A percentile compares a stretch with the other conserved stretches of the same genome.
These are phyloP conservation scores for Asobara japonica DNA, from an alignment of 1,140 invertebrate species.

Conservation along the genomic window DNA sequence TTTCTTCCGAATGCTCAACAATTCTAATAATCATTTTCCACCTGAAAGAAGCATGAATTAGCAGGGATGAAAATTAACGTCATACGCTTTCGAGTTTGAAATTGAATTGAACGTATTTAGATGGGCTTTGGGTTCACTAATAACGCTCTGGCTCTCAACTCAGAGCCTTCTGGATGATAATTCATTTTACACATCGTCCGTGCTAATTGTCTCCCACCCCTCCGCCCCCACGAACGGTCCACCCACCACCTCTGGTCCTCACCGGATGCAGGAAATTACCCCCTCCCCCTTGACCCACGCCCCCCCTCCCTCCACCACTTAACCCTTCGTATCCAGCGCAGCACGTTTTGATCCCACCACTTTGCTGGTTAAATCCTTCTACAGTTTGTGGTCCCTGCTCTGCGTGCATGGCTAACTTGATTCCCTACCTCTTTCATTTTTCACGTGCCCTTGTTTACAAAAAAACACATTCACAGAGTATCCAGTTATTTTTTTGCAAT, in stretches of 20 bases:
- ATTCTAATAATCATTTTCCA: background rate
- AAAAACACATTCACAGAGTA: background rate
- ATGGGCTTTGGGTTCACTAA: constrained; percentile 24
- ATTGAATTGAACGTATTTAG: constrained; percentile 33
- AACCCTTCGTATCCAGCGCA: constrained; percentile 18
- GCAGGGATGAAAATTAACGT: background rate
- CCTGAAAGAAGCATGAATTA: background rate
- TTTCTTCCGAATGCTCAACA: no score
- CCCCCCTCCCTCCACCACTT: background rate
- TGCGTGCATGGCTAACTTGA: background rate
- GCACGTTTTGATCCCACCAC: constrained; percentile 22
- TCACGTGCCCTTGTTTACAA: background rate
- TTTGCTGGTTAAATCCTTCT: constrained; percentile 22
- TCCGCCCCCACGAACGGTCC: background rate
- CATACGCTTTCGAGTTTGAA: constrained; percentile 25
- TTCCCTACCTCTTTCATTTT: constrained; percentile 9
- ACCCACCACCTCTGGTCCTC: constrained; percentile 40
- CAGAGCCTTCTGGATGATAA: constrained; percentile 47
- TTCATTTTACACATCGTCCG: constrained; percentile 52
- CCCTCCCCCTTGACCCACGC: constrained; percentile 6
- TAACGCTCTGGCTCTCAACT: constrained; percentile 27
- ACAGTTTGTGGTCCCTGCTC: constrained; percentile 21
- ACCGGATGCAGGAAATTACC: constrained; percentile 42
- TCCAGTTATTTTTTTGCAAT: background rate
- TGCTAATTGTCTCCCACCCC: constrained; percentile 47